Evolutionary conservation across 2,888 invertebrate genomes (phyloP), one percentile per base, ranked within the genome.

Genomic region (Nasonia oneida): DNA sequence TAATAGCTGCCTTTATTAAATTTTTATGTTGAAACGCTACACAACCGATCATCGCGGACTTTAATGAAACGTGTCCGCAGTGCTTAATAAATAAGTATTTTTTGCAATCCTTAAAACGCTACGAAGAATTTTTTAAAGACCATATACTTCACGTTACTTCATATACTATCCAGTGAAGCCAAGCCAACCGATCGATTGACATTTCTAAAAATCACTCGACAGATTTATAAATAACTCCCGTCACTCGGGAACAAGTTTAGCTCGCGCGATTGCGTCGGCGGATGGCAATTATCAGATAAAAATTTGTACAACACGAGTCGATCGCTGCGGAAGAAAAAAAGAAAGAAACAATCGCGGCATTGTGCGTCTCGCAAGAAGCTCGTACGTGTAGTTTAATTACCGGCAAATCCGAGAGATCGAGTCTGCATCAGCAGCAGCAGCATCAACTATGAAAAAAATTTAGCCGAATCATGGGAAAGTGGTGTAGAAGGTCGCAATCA

Each of bases 401-500:
- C 37, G 70, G 61, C n/a, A 73, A 73, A 73, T 73, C 73, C 42
- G 12, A 80, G 18, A 8, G 39, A 57, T 39, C n/a, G n/a, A 33
- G 64, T n/a, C 57, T 8, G 57, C n/a, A 8, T 0, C 57, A 57
- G 57, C 57, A n/a, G 23, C 57, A 61, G 0, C 57, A n/a, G 57
- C 12, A 47, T 47, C 47, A 47, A 18, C 33, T 5, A 61, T 2
- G 14, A 74, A 79, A 70, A 79, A 70, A 79, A 18, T 39, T 79
- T 73, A 47, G 71, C 71, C 80, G 71, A 80, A 80, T 80, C 80
- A 71, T 73, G 80, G 80, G 71, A 80, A 71, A 80, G 71, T 39
- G 80, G 37, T 39, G 18, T 39, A 73, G 73, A 73, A 73, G 73
- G 73, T 73, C 73, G 73, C 73, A 73, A 42, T 73, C 57, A 57